Evolutionary conservation across 2,113 vertebrate species (phyloP).

Genomic region (Cyprinodon tularosa): DNA sequence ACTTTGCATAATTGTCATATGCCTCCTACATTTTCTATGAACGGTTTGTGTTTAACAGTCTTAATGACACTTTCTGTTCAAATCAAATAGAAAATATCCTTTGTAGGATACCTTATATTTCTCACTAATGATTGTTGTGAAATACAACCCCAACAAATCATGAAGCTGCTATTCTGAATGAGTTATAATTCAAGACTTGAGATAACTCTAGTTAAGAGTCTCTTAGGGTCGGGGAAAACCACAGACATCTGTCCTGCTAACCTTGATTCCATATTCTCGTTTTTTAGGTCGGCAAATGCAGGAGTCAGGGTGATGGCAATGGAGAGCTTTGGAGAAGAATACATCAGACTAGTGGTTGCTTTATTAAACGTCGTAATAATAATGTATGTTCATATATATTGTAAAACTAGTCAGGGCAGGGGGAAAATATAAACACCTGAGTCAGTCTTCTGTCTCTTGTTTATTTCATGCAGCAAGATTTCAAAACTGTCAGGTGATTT

Average conservation of each 20-base stretch:
- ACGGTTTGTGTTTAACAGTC: neutral
- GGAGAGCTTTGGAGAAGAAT: neutral
- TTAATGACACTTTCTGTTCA: neutral
- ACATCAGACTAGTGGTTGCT: neutral
- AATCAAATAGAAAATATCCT: neutral
- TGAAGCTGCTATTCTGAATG: neutral
- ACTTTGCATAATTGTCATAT: no score
- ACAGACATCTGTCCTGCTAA: slow-evolving; percentile 48
- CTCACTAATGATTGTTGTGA: neutral
- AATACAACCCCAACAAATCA: neutral
- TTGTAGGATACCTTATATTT: neutral
- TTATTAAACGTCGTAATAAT: neutral
- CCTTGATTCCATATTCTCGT: slow-evolving; percentile 30
- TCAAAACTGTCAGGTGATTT: no score
- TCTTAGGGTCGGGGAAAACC: slow-evolving; percentile 29
- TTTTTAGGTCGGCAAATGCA: slow-evolving; percentile 10
- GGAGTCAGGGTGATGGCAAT: neutral
- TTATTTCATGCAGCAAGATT: no score
- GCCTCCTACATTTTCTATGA: neutral
- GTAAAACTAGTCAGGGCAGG: neutral
- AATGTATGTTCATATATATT: neutral
- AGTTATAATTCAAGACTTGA: neutral
- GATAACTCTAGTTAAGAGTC: slow-evolving; percentile 11
- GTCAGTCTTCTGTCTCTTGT: no score
- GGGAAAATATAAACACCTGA: neutral